These are phyloP conservation scores for Mesitornis unicolor DNA, from an alignment of 2,113 vertebrate species.

Conservation along the genomic window DNA sequence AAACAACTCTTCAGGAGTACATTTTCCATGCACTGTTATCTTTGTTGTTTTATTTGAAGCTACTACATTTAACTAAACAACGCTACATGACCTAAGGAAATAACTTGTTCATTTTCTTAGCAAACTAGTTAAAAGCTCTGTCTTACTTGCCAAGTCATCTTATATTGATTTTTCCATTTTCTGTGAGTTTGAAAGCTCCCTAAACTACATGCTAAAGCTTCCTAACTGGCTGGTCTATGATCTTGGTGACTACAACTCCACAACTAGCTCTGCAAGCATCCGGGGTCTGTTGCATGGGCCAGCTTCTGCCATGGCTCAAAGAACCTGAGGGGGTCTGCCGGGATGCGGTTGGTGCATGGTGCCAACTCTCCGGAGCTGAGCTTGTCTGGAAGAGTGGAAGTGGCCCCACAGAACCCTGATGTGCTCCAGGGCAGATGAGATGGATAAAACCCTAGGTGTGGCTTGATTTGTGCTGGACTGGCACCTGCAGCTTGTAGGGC, in stretches of 20 bases:
- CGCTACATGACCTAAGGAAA: neutral
- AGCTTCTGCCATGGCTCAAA: neutral
- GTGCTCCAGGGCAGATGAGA: neutral
- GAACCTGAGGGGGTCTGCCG: neutral
- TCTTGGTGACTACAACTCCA: neutral
- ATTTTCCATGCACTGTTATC: neutral
- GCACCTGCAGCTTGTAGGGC: neutral
- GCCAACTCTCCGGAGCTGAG: neutral
- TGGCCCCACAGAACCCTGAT: neutral
- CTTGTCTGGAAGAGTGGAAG: neutral
- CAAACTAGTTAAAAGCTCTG: neutral
- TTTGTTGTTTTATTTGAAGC: neutral
- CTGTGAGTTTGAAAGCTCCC: neutral
- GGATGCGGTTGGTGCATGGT: rapidly evolving
- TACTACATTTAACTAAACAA: neutral
- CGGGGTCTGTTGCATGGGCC: neutral
- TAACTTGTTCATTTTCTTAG: neutral
- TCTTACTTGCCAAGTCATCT: neutral
- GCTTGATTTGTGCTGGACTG: neutral
- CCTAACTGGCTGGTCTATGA: neutral
- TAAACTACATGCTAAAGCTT: neutral
- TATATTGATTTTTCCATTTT: neutral
- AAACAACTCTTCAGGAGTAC: neutral
- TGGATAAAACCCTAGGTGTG: neutral
- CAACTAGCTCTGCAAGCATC: neutral